Conservation (phyloP, 2,113 vertebrate genomes). For the Smithornis capensis region DNA sequence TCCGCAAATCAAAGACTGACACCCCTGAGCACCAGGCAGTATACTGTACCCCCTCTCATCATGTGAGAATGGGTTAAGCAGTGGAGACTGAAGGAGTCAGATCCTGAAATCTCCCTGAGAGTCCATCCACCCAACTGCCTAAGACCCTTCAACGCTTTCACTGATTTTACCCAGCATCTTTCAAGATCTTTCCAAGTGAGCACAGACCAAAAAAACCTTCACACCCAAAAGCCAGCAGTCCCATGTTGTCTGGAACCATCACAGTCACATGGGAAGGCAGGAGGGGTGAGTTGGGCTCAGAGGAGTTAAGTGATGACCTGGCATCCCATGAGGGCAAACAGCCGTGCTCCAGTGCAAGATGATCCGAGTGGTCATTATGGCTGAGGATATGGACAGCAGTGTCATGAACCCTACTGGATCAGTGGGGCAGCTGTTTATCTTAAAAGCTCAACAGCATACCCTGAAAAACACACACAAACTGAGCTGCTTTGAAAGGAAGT, state of each 20-base stretch:
- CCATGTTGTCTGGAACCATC: neutral
- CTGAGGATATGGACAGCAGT: accelerated
- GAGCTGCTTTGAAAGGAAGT: neutral
- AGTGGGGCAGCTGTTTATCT: neutral
- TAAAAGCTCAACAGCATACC: neutral
- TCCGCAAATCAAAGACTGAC: neutral
- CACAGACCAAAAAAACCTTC: neutral
- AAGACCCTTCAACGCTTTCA: neutral
- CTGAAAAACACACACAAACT: neutral
- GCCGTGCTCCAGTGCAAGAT: neutral
- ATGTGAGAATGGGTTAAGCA: neutral
- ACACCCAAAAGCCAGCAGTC: neutral
- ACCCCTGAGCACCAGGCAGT: neutral
- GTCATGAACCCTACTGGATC: neutral
- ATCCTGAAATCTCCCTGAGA: neutral
- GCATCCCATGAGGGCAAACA: neutral
- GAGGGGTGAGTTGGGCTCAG: neutral
- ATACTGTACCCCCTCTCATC: neutral
- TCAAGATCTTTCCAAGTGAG: neutral
- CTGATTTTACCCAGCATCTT: neutral
- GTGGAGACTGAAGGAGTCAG: neutral
- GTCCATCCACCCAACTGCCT: neutral
- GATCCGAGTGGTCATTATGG: accelerated
- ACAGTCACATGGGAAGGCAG: neutral
- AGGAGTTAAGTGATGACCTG: neutral